A percentile compares a stretch with the other conserved stretches of the same genome.
phyloP scores from a whole-genome alignment of 1,140 invertebrate genomes.

The Drosophila jambulina region DNA sequence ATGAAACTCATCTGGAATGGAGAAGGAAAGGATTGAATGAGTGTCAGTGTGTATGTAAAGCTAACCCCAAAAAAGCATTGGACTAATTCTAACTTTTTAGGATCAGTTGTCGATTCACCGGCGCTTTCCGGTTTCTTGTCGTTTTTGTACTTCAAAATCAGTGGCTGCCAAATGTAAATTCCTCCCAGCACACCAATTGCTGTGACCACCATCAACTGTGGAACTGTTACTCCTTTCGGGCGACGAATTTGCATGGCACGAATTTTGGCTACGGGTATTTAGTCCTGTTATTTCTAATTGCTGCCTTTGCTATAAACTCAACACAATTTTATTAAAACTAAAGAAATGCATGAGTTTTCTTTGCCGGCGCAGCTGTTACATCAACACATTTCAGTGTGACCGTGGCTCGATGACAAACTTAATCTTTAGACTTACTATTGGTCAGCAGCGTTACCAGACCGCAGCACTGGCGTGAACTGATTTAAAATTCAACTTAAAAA shows the following conservation, averaged over 20 bases:
- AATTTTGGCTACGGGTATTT: background rate
- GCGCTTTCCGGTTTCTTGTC: slow-evolving; percentile 45
- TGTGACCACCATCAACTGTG: slow-evolving; percentile 84
- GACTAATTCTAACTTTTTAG: slow-evolving; percentile 53
- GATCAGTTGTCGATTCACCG: slow-evolving; percentile 10
- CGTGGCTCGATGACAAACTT: background rate
- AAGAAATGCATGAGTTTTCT: slow-evolving; percentile 25
- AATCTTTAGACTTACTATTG: slow-evolving; percentile 14
- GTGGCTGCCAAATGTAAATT: slow-evolving; percentile 84
- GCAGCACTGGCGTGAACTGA: slow-evolving; percentile 1
- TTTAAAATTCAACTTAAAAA: background rate
- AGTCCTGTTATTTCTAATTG: background rate
- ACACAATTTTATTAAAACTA: slow-evolving; percentile 1
- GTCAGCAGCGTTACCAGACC: slow-evolving; percentile 30
- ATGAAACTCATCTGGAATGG: slow-evolving; percentile 83
- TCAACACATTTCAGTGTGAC: slow-evolving; percentile 17
- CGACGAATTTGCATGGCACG: slow-evolving; percentile 84
- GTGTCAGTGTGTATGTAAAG: background rate
- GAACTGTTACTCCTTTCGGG: slow-evolving; percentile 78
- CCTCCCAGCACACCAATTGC: slow-evolving; percentile 82
- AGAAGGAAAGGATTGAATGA: slow-evolving; percentile 44
- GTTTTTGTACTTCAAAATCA: slow-evolving; percentile 72
- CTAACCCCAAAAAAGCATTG: background rate
- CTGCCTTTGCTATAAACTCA: background rate
- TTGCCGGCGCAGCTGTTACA: slow-evolving; percentile 51